Percentiles rank a stretch among this genome's conserved stretches.
These are phyloP conservation scores for Cataglyphis livida DNA, from an alignment of 2,888 invertebrate species.

Conservation along the genomic window DNA sequence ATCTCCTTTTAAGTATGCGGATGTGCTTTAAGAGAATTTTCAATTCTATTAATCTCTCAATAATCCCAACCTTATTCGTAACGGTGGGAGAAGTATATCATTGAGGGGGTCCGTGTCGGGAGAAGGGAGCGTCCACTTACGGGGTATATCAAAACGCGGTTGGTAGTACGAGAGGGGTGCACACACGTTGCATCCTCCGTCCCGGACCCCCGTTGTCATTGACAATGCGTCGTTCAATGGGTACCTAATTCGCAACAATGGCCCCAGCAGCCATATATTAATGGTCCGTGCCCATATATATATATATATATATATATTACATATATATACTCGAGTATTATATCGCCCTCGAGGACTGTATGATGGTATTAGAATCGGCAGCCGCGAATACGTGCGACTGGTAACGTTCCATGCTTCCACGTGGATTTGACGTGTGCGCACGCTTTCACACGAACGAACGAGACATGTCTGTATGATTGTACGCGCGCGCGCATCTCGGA, in stretches of 20 bases:
- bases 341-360: constrained; percentile 63
- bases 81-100: constrained; percentile 7
- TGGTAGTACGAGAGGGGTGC: constrained; percentile 17
- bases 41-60: constrained; percentile 21
- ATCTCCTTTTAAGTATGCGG: not conserved
- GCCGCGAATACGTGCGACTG: not conserved
- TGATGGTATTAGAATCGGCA: constrained; percentile 31
- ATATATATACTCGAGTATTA: constrained; percentile 57
- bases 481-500: constrained; percentile 47
- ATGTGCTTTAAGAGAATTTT: constrained; percentile 9
- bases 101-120: constrained; percentile 9
- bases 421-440: constrained; percentile 21
- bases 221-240: constrained; percentile 81
- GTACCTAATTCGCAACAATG: constrained; percentile 84
- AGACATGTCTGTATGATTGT: not conserved
- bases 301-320: constrained; percentile 45
- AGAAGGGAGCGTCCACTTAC: constrained; percentile 32
- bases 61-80: constrained; percentile 16
- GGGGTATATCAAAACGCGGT: constrained; percentile 44
- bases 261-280: constrained; percentile 81
- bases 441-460: constrained; percentile 21
- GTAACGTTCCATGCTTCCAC: constrained; percentile 13
- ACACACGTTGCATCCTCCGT: constrained; percentile 23
- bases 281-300: constrained; percentile 76
- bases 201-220: constrained; percentile 74